Base-by-base conservation (phyloP, 2,113 vertebrate genomes). In the Pedionomus torquatus region DNA sequence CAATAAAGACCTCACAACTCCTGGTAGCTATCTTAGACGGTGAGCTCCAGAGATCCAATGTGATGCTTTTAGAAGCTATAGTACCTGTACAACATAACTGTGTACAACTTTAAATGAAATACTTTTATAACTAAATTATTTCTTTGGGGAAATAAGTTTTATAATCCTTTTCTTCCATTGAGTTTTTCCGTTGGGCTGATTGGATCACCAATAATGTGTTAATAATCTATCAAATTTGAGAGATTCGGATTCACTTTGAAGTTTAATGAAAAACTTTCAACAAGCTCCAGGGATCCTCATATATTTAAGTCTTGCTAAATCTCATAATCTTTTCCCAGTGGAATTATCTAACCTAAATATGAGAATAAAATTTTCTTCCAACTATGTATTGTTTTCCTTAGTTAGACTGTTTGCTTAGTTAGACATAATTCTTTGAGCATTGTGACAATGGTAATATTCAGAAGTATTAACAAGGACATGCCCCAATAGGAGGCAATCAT, bases 371-470 rank as follows among this genome's bases (percentile, higher is more conserved):
- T 7, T 86, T 86, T 28, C 6, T 93, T 85, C 43, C 13, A 87
- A 3, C 37, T 82, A 31, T 4, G 17, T 63, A 13, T 15, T 63
- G 21, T 41, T 82, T 88, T 68, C 4, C 52, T 19, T 79, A 49
- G 11, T 44, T 33, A 83, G 23, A 44, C 15, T 39, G 57, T 82
- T 88, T 68, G 4, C 52, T 20, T 79, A 49, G 11, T 44, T 33
- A 83, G 24, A 44, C 16, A 72, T 72, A 55, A 83, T 55, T 7
- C 10, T 72, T 51, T 51, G 11, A 83, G 6, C 24, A 79, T 17
- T 1, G 0, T 46, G 65, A 49, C 35, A 79, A 1, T 1, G 2
- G 49, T 24, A 80, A 13, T 17, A 65, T n/a, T n/a, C n/a, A 55
- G 48, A 52, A 55, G 15, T 23, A 51, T 39, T 68, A 83, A 37